phyloP scores from a whole-genome alignment of 2,888 invertebrate genomes.

The Cosmia trapezina region DNA sequence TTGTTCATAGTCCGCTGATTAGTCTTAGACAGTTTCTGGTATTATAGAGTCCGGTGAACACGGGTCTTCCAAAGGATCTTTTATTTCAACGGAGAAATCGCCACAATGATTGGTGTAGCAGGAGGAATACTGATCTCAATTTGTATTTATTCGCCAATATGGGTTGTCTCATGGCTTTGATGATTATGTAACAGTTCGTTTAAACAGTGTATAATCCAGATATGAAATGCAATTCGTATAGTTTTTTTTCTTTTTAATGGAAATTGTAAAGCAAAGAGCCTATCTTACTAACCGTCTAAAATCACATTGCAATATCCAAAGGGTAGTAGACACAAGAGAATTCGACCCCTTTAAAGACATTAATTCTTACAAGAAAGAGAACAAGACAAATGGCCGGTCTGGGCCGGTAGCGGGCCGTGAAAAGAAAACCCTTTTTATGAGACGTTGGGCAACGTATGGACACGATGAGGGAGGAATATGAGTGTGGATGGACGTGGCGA shows the following conservation, averaged over 20 bases:
- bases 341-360: constrained; percentile 79
- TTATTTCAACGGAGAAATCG: neutral
- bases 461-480: constrained; percentile 28
- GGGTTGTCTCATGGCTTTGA: too few species aligned
- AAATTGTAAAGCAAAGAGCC: neutral
- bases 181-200: neutral
- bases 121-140: neutral
- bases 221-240: neutral
- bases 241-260: neutral
- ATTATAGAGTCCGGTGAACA: neutral
- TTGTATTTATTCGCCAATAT: neutral
- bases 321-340: constrained; percentile 70
- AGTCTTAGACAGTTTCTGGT: neutral
- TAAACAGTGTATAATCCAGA: neutral
- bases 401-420: constrained; percentile 74
- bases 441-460: constrained; percentile 68
- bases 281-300: constrained; percentile 38
- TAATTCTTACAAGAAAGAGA: constrained; percentile 80
- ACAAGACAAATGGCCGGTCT: constrained; percentile 76
- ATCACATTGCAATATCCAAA: constrained; percentile 56
- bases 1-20: neutral
- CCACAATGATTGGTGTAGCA: neutral
- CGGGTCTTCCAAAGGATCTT: neutral
- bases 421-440: constrained; percentile 85
- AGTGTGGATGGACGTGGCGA: neutral